These are phyloP conservation scores for Sebastolobus altivelis DNA, from an alignment of 2,797 vertebrate species.

Conservation along the genomic window DNA sequence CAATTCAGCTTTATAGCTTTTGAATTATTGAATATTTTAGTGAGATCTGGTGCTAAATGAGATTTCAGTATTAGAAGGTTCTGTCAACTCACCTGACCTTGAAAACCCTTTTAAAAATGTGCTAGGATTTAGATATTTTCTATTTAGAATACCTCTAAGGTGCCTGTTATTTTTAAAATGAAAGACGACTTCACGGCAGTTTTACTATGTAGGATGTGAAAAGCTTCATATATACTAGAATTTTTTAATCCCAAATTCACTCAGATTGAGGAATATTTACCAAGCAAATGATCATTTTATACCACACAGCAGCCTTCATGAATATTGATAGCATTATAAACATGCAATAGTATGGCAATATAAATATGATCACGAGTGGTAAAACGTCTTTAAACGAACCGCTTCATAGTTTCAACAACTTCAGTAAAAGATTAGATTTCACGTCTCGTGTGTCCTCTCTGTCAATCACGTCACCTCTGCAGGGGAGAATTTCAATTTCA, in stretches of 20 bases:
- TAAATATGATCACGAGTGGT: not conserved
- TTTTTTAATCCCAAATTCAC: not conserved
- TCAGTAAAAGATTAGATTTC: slow-evolving; percentile 56
- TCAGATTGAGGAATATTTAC: not conserved
- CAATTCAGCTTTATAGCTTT: not conserved
- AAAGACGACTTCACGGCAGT: not conserved
- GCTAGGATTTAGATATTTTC: not conserved
- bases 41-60: not conserved
- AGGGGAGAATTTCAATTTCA: slow-evolving; percentile 81
- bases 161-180: not conserved
- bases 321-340: not conserved
- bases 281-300: not conserved
- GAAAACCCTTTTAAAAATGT: not conserved
- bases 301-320: not conserved
- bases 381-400: slow-evolving; percentile 1
- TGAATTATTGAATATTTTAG: slow-evolving; percentile 2
- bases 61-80: not conserved
- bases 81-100: not conserved
- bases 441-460: slow-evolving; percentile 45
- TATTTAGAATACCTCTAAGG: not conserved
- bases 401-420: slow-evolving; percentile 25
- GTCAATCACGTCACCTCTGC: slow-evolving; percentile 69
- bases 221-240: not conserved
- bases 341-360: not conserved
- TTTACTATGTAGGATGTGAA: not conserved